Conservation (phyloP, 2,113 vertebrate species). For the Oncorhynchus gorbuscha region DNA sequence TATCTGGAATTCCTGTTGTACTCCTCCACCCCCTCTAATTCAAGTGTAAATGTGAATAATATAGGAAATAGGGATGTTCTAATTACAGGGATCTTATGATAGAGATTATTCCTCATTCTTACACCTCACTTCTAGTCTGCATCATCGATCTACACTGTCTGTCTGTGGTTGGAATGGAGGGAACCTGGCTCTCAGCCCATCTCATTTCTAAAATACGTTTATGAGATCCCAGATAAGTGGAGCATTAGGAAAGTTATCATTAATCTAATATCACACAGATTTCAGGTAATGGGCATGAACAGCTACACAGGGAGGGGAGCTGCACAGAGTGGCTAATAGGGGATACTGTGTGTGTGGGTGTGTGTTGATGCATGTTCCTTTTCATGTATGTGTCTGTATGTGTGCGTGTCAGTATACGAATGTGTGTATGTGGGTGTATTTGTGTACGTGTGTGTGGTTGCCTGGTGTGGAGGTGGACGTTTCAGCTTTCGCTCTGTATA, state of each 20-base stretch:
- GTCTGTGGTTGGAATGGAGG: no score
- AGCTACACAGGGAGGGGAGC: conserved; percentile 48
- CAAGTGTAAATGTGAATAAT: no score
- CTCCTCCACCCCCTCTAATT: no score
- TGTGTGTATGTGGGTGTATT: conserved; percentile 24
- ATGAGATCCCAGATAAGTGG: neutral
- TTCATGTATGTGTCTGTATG: no score
- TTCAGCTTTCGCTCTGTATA: conserved; percentile 2
- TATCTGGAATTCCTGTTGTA: no score
- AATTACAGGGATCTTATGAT: no score
- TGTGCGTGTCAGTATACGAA: conserved; percentile 6
- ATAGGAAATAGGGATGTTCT: no score
- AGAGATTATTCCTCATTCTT: no score
- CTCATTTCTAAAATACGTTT: neutral
- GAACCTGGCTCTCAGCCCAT: neutral
- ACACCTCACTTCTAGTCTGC: no score
- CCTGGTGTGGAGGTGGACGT: conserved; percentile 20
- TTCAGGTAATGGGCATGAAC: conserved; percentile 71
- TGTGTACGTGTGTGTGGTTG: conserved; percentile 6
- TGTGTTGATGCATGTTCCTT: no score
- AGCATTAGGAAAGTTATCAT: conserved; percentile 33
- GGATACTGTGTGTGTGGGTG: conserved; percentile 41
- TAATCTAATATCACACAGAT: conserved; percentile 76
- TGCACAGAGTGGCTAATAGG: conserved; percentile 59
- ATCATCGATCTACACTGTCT: no score